Percentiles rank a stretch among this genome's conserved stretches.
Conservation (phyloP, 2,888 invertebrate genomes). For the Zootermopsis nevadensis region DNA sequence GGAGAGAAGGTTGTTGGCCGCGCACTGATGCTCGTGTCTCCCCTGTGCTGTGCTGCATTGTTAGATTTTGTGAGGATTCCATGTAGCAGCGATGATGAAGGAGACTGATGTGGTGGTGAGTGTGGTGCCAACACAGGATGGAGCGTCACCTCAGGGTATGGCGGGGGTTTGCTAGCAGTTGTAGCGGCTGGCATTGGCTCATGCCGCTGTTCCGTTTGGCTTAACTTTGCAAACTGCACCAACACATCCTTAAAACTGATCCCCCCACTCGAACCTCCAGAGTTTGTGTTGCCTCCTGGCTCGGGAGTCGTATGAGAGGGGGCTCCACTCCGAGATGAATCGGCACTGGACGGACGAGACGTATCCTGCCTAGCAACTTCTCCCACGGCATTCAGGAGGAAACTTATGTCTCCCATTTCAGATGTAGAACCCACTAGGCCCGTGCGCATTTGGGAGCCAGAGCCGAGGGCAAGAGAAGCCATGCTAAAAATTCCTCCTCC, state of each 20-base stretch:
- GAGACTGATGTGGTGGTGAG: constrained; percentile 58
- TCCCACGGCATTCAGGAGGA: constrained; percentile 43
- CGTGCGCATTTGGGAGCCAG: constrained; percentile 62
- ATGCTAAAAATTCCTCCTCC: constrained; percentile 56
- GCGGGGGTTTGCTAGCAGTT: constrained; percentile 65
- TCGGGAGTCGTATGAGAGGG: constrained; percentile 46
- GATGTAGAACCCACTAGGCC: constrained; percentile 47
- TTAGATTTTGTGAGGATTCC: constrained; percentile 77
- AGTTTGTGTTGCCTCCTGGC: constrained; percentile 27
- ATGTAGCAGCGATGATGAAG: constrained; percentile 76
- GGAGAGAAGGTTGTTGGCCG: constrained; percentile 77
- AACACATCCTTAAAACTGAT: constrained; percentile 69
- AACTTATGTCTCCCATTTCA: constrained; percentile 50
- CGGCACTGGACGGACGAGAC: constrained; percentile 67
- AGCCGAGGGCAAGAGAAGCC: constrained; percentile 63
- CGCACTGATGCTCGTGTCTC: constrained; percentile 17
- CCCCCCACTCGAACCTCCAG: constrained; percentile 13
- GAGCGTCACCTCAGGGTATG: constrained; percentile 83
- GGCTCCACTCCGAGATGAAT: constrained; percentile 65
- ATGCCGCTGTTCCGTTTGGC: constrained; percentile 58
- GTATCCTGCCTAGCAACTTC: constrained; percentile 56
- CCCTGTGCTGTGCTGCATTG: constrained; percentile 41
- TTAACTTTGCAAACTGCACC: constrained; percentile 77
- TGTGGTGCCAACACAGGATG: constrained; percentile 72
- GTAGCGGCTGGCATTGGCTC: constrained; percentile 55